Conservation (phyloP, 2,797 vertebrate genomes). For the Otolemur crassicaudatus region DNA sequence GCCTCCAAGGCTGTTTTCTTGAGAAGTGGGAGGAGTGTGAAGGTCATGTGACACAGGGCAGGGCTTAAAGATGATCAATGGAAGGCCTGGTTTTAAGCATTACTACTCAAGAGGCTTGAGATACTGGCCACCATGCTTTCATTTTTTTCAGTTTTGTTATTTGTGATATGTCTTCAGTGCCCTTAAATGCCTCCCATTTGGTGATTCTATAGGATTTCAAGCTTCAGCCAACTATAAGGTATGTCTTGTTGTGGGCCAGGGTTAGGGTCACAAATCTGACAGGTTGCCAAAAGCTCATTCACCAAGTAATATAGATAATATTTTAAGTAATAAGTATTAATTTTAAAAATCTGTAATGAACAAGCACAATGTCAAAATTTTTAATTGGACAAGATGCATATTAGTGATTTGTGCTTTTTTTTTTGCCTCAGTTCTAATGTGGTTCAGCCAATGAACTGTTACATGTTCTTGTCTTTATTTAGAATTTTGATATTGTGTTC, state of each 20-base stretch:
- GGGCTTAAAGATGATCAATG: neutral
- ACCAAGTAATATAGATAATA: neutral
- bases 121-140: neutral
- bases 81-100: neutral
- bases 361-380: conserved; percentile 8
- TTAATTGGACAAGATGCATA: neutral
- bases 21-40: neutral
- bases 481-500: conserved; percentile 1
- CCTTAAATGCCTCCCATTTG: neutral
- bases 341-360: neutral
- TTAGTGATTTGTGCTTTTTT: neutral
- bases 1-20: neutral
- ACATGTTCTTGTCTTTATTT: neutral
- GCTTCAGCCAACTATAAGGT: neutral
- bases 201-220: neutral
- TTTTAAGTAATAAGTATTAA: neutral
- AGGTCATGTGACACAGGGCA: neutral
- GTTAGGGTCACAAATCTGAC: neutral
- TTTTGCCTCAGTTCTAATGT: neutral
- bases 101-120: neutral
- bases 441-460: neutral
- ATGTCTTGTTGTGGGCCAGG: neutral
- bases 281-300: neutral
- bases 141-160: neutral
- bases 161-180: neutral